Conservation (phyloP, 2,113 vertebrate species). For the Desmodus rotundus region DNA sequence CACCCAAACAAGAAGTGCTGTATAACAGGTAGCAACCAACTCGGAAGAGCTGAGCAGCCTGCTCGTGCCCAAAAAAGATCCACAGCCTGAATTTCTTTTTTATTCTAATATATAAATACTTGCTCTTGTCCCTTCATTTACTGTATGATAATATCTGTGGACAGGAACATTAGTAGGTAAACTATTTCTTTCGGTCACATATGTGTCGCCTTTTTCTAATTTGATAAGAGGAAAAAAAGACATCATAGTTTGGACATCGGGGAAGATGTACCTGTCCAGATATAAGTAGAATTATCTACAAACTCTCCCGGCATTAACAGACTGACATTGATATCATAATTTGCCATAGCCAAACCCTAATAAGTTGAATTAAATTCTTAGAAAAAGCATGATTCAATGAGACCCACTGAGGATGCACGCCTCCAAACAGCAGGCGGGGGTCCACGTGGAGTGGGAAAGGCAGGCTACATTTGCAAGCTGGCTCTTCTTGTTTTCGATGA, state of each 20-base stretch:
- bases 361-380: too few species aligned
- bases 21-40: background rate
- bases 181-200: background rate
- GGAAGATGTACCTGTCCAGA: background rate
- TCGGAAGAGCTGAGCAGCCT: background rate
- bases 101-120: background rate
- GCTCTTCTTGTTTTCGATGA: background rate
- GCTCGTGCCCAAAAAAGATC: background rate
- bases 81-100: background rate
- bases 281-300: background rate
- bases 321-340: background rate
- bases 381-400: background rate
- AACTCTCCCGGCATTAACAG: background rate
- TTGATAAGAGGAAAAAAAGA: background rate
- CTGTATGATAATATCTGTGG: background rate
- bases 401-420: background rate
- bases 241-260: background rate
- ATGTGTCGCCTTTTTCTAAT: background rate
- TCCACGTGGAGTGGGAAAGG: background rate
- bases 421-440: background rate
- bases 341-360: background rate
- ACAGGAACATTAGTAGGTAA: background rate
- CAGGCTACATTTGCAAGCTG: background rate
- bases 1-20: background rate
- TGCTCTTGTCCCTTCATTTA: background rate